These are phyloP conservation scores for Lepidocolaptes lacrymiger DNA, from an alignment of 2,797 vertebrate genomes.

Conservation along the genomic window DNA sequence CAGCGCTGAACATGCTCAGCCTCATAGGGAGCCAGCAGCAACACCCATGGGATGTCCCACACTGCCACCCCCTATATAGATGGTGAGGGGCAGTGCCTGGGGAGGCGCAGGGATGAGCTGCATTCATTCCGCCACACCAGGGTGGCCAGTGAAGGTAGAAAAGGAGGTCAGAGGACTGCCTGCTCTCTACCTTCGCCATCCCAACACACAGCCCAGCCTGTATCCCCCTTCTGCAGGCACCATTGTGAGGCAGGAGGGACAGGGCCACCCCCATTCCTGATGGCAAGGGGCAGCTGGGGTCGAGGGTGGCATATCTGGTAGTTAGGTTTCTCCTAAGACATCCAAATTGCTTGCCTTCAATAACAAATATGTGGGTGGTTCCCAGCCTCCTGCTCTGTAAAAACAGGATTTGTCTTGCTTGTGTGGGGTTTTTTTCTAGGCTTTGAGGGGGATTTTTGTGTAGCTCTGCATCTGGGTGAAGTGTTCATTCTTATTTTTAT, in stretches of 20 bases:
- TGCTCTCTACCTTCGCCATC: neutral
- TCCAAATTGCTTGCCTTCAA: neutral
- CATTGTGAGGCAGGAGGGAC: accelerated
- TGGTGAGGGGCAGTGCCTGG: accelerated
- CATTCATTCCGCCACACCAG: neutral
- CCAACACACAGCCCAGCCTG: neutral
- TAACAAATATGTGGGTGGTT: slow-evolving; percentile 45
- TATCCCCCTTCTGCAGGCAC: accelerated
- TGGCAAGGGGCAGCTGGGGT: neutral
- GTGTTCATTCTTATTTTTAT: neutral
- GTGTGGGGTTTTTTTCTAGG: neutral
- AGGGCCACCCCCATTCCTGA: neutral
- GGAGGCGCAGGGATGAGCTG: accelerated
- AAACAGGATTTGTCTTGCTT: slow-evolving; percentile 22
- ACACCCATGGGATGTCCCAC: neutral
- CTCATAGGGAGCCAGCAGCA: accelerated
- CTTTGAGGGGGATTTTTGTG: neutral
- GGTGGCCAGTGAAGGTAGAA: neutral
- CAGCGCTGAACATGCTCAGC: neutral
- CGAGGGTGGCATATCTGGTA: neutral
- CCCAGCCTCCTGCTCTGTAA: neutral
- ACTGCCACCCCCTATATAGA: neutral
- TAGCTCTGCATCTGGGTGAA: neutral
- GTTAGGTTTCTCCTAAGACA: neutral
- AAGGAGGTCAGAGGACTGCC: neutral